Evolutionary conservation across 2,797 vertebrate species (phyloP), one percentile per base, ranked within the genome.

Genomic region (Cuculus canorus): DNA sequence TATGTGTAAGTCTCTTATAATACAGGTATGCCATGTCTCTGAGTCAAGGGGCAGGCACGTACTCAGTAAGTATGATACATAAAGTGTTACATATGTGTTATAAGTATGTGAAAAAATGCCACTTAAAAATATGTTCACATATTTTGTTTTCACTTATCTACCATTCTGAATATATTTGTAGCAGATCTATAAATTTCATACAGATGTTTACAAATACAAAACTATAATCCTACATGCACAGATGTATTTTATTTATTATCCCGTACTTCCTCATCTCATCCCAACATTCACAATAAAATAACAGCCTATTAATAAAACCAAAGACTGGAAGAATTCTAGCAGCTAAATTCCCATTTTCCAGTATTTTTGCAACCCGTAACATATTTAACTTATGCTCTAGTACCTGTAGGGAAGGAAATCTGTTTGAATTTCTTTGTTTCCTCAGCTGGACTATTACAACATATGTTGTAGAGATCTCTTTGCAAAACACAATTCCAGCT

Each of bases 71-170:
- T 54, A 45, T 37, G 22, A 11, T 66, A 37, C 8, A 89, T 43
- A 33, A 79, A 47, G 50, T 24, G 4, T 35, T 43, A 43, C 2
- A 10, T n/a, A 23, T 5, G 1, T n/a, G n/a, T n/a, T n/a, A 64
- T 33, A 57, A 64, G n/a, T 15, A 50, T 1, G 5, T 70, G 30
- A 3, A 1, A 6, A 66, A 64, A 33, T n/a, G 0, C 1, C 77
- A 5, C 14, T 80, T 86, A 69, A 83, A 56, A 71, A 37, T 17
- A 23, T 4, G 2, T 21, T 3, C 5, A 22, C 7, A 2, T 41
- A 5, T 54, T 77, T 35, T 32, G 3, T 81, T 93, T 88, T 66
- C n/a, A 68, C 1, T 59, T 23, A 59, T 41, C 30, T n/a, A 24
- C 9, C 8, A 11, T 41, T 72, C 25, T 75, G 27, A 81, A 86